These are phyloP conservation scores for Acleris cristana DNA, from an alignment of 2,888 invertebrate species.

Conservation along the genomic window DNA sequence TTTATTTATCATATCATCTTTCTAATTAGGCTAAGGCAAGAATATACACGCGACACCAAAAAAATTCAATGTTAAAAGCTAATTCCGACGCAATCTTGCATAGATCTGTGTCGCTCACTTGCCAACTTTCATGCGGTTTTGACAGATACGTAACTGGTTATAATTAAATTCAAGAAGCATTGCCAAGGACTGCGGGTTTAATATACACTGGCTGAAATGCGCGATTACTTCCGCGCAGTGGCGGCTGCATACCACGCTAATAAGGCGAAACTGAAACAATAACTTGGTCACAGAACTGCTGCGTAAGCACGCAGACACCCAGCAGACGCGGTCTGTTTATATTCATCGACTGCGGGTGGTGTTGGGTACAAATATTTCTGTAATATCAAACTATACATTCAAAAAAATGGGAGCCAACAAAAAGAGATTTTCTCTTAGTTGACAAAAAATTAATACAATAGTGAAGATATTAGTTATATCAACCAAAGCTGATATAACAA, in stretches of 20 bases:
- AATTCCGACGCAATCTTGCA: conserved; percentile 61
- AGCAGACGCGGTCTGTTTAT: neutral
- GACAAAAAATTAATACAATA: no score
- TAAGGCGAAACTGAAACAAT: neutral
- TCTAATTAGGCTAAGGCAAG: conserved; percentile 40
- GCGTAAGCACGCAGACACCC: neutral
- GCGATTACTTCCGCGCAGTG: conserved; percentile 34
- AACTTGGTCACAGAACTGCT: neutral
- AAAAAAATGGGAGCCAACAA: no score
- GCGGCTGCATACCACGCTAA: neutral
- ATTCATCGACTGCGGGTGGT: neutral
- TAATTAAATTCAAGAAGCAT: conserved; percentile 77
- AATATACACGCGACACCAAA: conserved; percentile 37
- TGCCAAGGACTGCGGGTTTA: conserved; percentile 67
- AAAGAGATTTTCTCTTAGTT: no score
- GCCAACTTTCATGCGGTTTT: conserved; percentile 77
- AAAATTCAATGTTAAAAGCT: conserved; percentile 59
- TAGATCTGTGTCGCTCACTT: conserved; percentile 59
- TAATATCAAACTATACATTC: no score
- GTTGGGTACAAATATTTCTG: no score
- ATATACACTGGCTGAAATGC: conserved; percentile 35
- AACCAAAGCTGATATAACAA: no score
- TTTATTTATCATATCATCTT: neutral
- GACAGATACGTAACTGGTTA: conserved; percentile 75
- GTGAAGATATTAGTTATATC: no score